Evolutionary conservation across 1,140 invertebrate genomes (phyloP).

Genomic region (Trachymyrmex septentrionalis): DNA sequence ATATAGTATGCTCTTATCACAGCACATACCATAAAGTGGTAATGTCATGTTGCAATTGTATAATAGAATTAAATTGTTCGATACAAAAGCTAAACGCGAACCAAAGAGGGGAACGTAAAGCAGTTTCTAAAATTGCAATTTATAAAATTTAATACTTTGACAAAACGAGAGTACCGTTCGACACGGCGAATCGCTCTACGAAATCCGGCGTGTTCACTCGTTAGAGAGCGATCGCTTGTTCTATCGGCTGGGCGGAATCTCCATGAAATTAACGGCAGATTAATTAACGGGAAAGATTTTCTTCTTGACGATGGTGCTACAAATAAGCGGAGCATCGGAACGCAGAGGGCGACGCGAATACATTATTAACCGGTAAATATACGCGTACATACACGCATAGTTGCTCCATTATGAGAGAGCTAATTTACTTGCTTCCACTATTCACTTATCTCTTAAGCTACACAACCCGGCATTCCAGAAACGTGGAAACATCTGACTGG

Average conservation of each 20-base stretch:
- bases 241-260: conserved; percentile 64
- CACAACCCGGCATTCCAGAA: conserved; percentile 62
- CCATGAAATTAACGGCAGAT: conserved; percentile 66
- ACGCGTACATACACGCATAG: not conserved
- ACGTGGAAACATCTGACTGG: conserved; percentile 59
- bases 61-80: not conserved
- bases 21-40: not conserved
- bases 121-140: not conserved
- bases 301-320: conserved; percentile 13
- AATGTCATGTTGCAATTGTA: not conserved
- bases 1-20: not conserved
- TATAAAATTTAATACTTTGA: conserved; percentile 16
- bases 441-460: conserved; percentile 65
- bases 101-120: not conserved
- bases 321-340: conserved; percentile 45
- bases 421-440: conserved; percentile 68
- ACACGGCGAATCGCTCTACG: not conserved
- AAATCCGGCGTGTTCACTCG: conserved; percentile 35
- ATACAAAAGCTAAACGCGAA: not conserved
- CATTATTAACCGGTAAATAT: conserved; percentile 36
- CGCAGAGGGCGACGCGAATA: conserved; percentile 12
- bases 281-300: conserved; percentile 70
- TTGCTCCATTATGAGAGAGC: conserved; percentile 58
- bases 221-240: conserved; percentile 27
- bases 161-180: not conserved